phyloP scores from a whole-genome alignment of 2,888 invertebrate species.

The Amphipoea lucens region DNA sequence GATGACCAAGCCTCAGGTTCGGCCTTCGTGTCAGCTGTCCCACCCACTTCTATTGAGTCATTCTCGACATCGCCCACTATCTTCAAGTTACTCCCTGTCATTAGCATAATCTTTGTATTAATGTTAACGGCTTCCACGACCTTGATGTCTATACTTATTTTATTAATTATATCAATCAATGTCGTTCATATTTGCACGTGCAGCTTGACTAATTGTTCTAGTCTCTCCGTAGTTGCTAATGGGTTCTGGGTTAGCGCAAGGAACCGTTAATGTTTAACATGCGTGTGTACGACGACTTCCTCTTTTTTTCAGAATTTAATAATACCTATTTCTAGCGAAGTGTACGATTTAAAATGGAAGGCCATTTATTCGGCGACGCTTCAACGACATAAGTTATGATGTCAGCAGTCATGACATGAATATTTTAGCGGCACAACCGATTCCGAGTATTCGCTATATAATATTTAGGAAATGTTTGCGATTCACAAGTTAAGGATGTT shows the following conservation, averaged over 20 bases:
- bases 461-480: conserved; percentile 55
- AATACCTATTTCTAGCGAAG: conserved; percentile 53
- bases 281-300: conserved; percentile 34
- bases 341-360: conserved; percentile 50
- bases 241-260: conserved; percentile 15
- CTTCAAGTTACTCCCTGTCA: conserved; percentile 72
- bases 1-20: conserved; percentile 79
- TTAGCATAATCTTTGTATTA: conserved; percentile 82
- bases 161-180: conserved; percentile 67
- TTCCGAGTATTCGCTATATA: conserved; percentile 59
- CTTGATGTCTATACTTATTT: conserved; percentile 76
- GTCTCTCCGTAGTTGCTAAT: conserved; percentile 30
- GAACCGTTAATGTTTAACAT: conserved; percentile 52
- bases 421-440: conserved; percentile 54
- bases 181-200: conserved; percentile 56
- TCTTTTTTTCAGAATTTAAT: conserved; percentile 42
- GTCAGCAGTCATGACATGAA: conserved; percentile 66
- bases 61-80: conserved; percentile 78
- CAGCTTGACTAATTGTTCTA: conserved; percentile 22
- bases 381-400: conserved; percentile 65
- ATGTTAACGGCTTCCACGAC: conserved; percentile 80
- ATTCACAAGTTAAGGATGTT: conserved; percentile 39
- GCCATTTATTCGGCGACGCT: conserved; percentile 56
- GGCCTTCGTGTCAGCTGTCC: conserved; percentile 81
- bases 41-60: conserved; percentile 86